These are phyloP conservation scores for Hydrozoanthus gracilis DNA, from an alignment of 92 coral and sea anemone genomes.

Conservation along the genomic window DNA sequence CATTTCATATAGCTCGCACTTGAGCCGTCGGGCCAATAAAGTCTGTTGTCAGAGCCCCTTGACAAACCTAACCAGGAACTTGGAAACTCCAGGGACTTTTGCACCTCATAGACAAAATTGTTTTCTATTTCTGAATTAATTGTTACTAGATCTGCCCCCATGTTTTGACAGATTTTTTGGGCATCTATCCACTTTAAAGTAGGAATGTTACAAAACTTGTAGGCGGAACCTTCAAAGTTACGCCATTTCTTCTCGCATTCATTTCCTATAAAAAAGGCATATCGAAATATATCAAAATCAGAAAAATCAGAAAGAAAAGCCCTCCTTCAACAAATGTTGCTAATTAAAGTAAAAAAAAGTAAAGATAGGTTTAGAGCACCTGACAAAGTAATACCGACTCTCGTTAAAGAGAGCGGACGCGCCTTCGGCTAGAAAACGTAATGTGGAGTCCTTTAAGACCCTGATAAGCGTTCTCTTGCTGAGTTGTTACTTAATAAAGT, in stretches of 20 bases:
- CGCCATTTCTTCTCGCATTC: conserved; percentile 17
- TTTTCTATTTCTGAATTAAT: conserved; percentile 20
- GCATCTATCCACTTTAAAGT: conserved; percentile 34
- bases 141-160: conserved; percentile 34
- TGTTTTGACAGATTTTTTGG: conserved; percentile 23
- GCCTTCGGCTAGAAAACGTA: too few relatives aligned
- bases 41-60: neutral
- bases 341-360: too few relatives aligned
- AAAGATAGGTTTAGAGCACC: too few relatives aligned
- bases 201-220: conserved; percentile 38
- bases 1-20: conserved; percentile 11
- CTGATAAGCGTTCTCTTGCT: too few relatives aligned
- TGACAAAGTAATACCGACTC: too few relatives aligned
- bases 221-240: neutral
- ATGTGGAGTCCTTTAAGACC: too few relatives aligned
- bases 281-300: neutral
- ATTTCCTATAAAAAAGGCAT: neutral
- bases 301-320: too few relatives aligned
- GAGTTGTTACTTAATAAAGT: too few relatives aligned
- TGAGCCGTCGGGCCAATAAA: conserved; percentile 33
- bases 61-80: conserved; percentile 34
- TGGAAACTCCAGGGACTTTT: neutral
- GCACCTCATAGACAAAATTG: neutral
- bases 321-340: too few relatives aligned
- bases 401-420: too few relatives aligned